These are phyloP conservation scores for Euphonia xanthogaster DNA, from an alignment of 2,797 vertebrate genomes.

Conservation along the genomic window DNA sequence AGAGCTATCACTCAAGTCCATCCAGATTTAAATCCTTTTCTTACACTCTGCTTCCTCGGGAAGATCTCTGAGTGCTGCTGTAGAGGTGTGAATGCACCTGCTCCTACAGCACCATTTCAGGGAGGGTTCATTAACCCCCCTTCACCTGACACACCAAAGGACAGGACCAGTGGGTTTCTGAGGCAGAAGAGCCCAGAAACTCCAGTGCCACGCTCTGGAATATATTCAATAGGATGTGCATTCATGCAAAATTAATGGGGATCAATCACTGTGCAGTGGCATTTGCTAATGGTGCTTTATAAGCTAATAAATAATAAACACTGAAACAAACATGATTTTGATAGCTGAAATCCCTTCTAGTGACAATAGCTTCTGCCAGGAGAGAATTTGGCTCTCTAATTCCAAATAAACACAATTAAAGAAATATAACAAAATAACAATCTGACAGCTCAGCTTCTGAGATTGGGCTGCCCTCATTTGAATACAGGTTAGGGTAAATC, in stretches of 20 bases:
- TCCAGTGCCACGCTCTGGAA: background rate
- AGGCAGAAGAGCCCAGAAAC: background rate
- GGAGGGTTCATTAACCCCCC: background rate
- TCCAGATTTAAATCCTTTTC: background rate
- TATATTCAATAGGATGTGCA: background rate
- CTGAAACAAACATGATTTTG: background rate
- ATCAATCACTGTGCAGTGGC: background rate
- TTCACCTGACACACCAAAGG: background rate
- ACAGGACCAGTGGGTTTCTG: background rate
- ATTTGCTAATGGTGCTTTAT: background rate
- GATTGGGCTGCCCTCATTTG: background rate
- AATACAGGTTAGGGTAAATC: background rate
- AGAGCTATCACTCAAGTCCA: background rate
- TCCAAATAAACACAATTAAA: background rate
- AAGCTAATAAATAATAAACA: background rate
- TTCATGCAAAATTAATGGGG: slow-evolving; percentile 20
- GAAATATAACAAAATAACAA: background rate
- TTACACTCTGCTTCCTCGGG: background rate
- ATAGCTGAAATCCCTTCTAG: background rate
- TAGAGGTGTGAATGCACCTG: background rate
- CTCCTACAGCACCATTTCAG: background rate
- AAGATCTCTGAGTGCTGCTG: background rate
- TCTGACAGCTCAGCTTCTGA: background rate
- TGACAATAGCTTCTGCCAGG: background rate
- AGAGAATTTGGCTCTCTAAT: background rate